Conservation (phyloP, 1,140 invertebrate genomes). For the Psilanteris sp. region DNA sequence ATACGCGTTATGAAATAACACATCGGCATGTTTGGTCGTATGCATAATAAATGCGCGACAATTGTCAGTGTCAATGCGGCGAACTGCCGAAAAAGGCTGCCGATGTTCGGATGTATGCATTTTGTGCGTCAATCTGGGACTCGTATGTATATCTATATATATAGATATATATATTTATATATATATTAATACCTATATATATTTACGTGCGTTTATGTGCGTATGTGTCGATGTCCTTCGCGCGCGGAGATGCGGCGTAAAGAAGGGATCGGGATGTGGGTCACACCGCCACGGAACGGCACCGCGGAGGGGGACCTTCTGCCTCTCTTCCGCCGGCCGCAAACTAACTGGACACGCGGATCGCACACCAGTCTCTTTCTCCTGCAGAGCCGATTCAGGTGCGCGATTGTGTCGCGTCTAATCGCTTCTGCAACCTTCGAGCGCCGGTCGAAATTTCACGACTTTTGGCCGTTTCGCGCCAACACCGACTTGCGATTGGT, state of each 20-base stretch:
- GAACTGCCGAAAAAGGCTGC: constrained; percentile 42
- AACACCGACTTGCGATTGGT: neutral
- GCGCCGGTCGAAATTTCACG: constrained; percentile 1
- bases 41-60: constrained; percentile 39
- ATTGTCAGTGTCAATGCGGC: constrained; percentile 52
- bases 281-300: constrained; percentile 60
- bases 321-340: constrained; percentile 64
- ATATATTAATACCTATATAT: too few relatives aligned
- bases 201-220: too few relatives aligned
- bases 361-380: constrained; percentile 74
- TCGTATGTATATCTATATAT: too few relatives aligned
- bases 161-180: too few relatives aligned
- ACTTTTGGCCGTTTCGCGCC: neutral
- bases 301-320: constrained; percentile 70
- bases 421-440: neutral
- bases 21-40: constrained; percentile 13
- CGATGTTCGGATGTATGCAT: constrained; percentile 30
- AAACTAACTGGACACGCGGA: constrained; percentile 77
- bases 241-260: constrained; percentile 36
- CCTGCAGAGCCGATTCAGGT: constrained; percentile 71
- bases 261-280: constrained; percentile 70
- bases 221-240: constrained; percentile 63
- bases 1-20: constrained; percentile 40
- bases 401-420: constrained; percentile 16
- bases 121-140: too few relatives aligned